These are phyloP conservation scores for Cryptocheilus praepositus DNA, from an alignment of 2,888 invertebrate species.

Conservation along the genomic window DNA sequence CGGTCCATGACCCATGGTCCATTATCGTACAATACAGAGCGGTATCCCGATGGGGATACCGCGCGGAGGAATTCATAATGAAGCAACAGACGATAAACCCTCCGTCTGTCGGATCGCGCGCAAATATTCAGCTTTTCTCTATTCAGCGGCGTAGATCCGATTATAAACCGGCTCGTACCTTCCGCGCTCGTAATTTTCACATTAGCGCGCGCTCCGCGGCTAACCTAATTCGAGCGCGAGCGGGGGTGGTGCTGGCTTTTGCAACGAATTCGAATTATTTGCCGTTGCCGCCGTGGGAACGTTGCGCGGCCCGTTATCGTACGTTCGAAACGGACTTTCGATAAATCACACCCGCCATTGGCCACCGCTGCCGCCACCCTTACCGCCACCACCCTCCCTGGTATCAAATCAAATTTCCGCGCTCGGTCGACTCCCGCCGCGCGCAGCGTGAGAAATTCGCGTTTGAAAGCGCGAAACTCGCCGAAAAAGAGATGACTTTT, in stretches of 20 bases:
- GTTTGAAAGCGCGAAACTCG: conserved; percentile 17
- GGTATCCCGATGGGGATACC: no score
- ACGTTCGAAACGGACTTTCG: conserved; percentile 29
- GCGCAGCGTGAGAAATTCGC: conserved; percentile 27
- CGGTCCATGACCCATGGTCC: no score
- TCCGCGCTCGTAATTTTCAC: conserved; percentile 44
- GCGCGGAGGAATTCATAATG: conserved; percentile 2
- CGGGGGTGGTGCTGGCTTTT: conserved; percentile 17
- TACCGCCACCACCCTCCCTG: conserved; percentile 15
- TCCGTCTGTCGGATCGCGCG: conserved; percentile 12
- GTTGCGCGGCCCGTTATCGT: conserved; percentile 22
- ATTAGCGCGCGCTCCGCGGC: conserved; percentile 38
- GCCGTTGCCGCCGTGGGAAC: conserved; percentile 2
- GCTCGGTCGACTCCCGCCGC: conserved; percentile 5
- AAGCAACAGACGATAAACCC: conserved; percentile 23
- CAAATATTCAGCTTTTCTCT: conserved; percentile 38
- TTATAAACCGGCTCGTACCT: conserved; percentile 40
- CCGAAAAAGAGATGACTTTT: neutral
- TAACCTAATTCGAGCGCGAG: conserved; percentile 40
- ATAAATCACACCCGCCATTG: conserved; percentile 34
- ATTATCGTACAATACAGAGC: no score
- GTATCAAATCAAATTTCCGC: conserved; percentile 40
- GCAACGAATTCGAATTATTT: no score
- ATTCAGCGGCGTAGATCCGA: conserved; percentile 33
- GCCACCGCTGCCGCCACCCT: conserved; percentile 10